These are phyloP conservation scores for Diuraphis noxia DNA, from an alignment of 1,140 invertebrate genomes.

Conservation along the genomic window DNA sequence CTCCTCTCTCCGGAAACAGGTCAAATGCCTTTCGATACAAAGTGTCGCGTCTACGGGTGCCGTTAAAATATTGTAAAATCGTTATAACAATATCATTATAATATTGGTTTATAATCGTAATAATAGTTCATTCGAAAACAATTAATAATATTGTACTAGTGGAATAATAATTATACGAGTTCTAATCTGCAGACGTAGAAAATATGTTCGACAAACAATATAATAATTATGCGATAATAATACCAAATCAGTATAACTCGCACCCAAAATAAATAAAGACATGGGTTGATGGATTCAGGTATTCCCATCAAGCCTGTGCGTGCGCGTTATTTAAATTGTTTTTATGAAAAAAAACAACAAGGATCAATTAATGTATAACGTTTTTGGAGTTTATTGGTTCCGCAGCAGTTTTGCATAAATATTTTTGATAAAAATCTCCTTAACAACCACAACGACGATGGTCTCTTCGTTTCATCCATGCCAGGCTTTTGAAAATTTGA, in stretches of 20 bases:
- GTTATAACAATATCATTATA: not conserved
- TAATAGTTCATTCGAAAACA: not conserved
- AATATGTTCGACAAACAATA: not conserved
- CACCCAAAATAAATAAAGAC: not conserved
- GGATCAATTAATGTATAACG: too few relatives aligned
- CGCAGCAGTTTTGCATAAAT: not conserved
- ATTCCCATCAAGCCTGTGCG: not conserved
- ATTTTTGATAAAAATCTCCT: not conserved
- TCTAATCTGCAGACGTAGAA: not conserved
- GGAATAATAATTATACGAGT: not conserved
- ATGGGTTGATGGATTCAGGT: not conserved
- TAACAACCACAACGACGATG: not conserved
- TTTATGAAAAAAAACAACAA: not conserved
- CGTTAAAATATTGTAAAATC: not conserved
- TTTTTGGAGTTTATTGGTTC: not conserved
- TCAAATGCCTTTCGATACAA: constrained; percentile 3
- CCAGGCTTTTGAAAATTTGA: not conserved
- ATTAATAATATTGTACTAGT: not conserved
- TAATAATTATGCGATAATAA: not conserved
- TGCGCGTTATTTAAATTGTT: not conserved
- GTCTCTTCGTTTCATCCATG: not conserved
- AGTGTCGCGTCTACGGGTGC: not conserved
- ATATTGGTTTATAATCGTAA: not conserved
- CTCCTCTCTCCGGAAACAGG: not conserved
- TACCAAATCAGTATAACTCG: not conserved